Conservation (phyloP, 1,140 invertebrate genomes). For the Meloidogyne exigua region DNA sequence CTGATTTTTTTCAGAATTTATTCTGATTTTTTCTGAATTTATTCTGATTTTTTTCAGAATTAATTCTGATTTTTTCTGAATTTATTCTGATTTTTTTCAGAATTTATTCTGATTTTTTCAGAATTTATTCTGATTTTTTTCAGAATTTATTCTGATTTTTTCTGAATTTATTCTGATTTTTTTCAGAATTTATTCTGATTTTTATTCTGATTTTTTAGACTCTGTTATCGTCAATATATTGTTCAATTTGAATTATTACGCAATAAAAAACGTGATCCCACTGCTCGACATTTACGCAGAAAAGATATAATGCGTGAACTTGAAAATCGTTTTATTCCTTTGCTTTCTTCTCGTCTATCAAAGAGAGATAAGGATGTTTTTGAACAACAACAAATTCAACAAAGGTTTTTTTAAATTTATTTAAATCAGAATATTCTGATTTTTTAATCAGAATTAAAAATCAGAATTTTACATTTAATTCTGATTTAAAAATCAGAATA, state of each 20-base stretch:
- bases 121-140: conserved; percentile 26
- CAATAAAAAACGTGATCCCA: conserved; percentile 42
- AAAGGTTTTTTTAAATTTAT: conserved; percentile 15
- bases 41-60: conserved; percentile 21
- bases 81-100: conserved; percentile 27
- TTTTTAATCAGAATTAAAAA: too few species aligned
- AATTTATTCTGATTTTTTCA: conserved; percentile 26
- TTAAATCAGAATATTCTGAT: too few species aligned
- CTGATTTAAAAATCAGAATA: neutral
- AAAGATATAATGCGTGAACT: conserved; percentile 37
- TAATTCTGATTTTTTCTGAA: too few species aligned
- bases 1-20: conserved; percentile 25
- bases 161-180: conserved; percentile 7
- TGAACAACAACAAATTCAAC: conserved; percentile 36
- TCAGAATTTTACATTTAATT: too few species aligned
- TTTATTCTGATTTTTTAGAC: conserved; percentile 40
- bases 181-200: too few species aligned
- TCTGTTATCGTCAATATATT: conserved; percentile 43
- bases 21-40: conserved; percentile 24
- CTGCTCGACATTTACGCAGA: conserved; percentile 47
- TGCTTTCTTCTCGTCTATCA: conserved; percentile 8
- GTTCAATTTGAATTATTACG: conserved; percentile 49
- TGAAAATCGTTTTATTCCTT: conserved; percentile 33
- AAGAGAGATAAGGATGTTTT: conserved; percentile 36
- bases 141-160: conserved; percentile 25